Conservation (phyloP, 2,113 vertebrate species). For the Pandion haliaetus region DNA sequence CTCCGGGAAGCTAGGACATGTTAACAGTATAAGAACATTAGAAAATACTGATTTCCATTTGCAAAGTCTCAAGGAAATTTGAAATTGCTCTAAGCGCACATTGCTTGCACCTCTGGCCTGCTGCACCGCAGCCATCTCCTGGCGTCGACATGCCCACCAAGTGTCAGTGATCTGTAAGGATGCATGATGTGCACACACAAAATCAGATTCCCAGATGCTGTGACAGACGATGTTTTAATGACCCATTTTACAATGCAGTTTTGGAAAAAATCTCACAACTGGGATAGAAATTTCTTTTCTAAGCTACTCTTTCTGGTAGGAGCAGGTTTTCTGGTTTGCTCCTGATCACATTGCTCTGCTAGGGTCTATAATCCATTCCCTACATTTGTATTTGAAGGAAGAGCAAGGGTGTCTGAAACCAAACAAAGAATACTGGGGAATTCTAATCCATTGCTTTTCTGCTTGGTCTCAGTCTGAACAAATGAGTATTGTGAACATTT, state of each 20-base stretch:
- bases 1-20: background rate
- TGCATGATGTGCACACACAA: background rate
- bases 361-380: background rate
- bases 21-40: background rate
- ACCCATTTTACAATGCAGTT: background rate
- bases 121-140: background rate
- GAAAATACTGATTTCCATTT: background rate
- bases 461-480: background rate
- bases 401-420: background rate
- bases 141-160: background rate
- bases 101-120: background rate
- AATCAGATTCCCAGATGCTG: background rate
- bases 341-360: background rate
- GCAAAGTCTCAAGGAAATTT: background rate
- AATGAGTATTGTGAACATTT: background rate
- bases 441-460: background rate
- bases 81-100: background rate
- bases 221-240: background rate
- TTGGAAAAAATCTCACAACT: background rate
- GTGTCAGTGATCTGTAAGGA: background rate
- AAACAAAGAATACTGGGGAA: background rate
- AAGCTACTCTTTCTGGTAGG: background rate
- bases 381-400: background rate
- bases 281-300: background rate
- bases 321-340: background rate